phyloP scores from a whole-genome alignment of 1,140 invertebrate genomes.

The Potamilus streckersoni region DNA sequence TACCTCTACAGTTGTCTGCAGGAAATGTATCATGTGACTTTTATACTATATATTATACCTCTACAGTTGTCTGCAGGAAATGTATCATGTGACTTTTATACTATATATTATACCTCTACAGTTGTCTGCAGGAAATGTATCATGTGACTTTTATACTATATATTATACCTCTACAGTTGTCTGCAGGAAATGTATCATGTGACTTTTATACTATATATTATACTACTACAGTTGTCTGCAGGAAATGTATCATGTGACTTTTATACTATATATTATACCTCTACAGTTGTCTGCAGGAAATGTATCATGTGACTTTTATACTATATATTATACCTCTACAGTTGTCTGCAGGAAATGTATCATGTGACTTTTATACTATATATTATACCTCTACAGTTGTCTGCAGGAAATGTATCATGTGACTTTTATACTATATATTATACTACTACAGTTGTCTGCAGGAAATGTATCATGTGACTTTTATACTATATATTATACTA shows the following conservation, averaged over 20 bases:
- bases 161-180: no score
- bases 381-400: no score
- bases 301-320: neutral
- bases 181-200: neutral
- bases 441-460: no score
- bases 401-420: neutral
- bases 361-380: neutral
- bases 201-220: neutral
- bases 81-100: neutral
- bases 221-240: no score
- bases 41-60: neutral
- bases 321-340: no score
- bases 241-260: slow-evolving; percentile 2
- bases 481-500: neutral
- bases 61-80: slow-evolving; percentile 1
- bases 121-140: slow-evolving; percentile 1
- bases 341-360: slow-evolving; percentile 1
- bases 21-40: slow-evolving; percentile 2
- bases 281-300: slow-evolving; percentile 1
- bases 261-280: neutral
- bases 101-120: no score
- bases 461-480: slow-evolving; percentile 2
- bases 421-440: neutral
- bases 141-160: neutral
- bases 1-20: no score